Percentiles rank a stretch among this genome's conserved stretches.
Conservation (phyloP, 1,140 invertebrate genomes). For the Drosophila saltans region DNA sequence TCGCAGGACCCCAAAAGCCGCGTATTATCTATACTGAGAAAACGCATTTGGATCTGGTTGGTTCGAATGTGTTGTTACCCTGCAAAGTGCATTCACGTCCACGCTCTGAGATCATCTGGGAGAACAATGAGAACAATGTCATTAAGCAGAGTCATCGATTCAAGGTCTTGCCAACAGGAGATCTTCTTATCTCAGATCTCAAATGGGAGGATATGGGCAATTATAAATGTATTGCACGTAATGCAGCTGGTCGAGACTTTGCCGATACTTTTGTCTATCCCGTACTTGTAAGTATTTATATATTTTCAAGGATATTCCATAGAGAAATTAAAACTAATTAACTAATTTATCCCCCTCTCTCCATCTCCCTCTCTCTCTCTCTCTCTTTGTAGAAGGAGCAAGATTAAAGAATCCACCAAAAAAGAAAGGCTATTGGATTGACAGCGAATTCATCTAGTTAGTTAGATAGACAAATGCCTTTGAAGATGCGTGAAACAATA, state of each 20-base stretch:
- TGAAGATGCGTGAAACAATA: constrained; percentile 69
- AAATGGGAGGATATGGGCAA: constrained; percentile 91
- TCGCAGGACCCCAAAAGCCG: constrained; percentile 83
- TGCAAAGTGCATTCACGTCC: constrained; percentile 88
- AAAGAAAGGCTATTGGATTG: constrained; percentile 70
- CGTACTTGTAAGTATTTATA: constrained; percentile 84
- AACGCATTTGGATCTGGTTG: constrained; percentile 85
- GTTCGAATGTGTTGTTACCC: constrained; percentile 87
- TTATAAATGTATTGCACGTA: constrained; percentile 90
- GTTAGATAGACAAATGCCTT: constrained; percentile 82
- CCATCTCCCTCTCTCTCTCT: not conserved
- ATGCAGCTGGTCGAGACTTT: constrained; percentile 86
- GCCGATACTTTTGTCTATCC: constrained; percentile 91
- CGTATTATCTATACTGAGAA: constrained; percentile 85
- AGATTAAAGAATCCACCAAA: constrained; percentile 62
- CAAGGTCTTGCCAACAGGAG: constrained; percentile 88
- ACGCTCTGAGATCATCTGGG: constrained; percentile 87
- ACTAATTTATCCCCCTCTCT: not conserved
- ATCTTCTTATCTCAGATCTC: constrained; percentile 88
- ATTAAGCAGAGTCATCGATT: constrained; percentile 84
- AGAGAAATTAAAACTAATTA: not conserved
- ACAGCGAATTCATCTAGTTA: constrained; percentile 67
- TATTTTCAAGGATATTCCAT: no score
- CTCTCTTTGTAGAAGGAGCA: constrained; percentile 63
- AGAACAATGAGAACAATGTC: constrained; percentile 85